phyloP scores from a whole-genome alignment of 2,888 invertebrate genomes.

The Onchidella celtica region DNA sequence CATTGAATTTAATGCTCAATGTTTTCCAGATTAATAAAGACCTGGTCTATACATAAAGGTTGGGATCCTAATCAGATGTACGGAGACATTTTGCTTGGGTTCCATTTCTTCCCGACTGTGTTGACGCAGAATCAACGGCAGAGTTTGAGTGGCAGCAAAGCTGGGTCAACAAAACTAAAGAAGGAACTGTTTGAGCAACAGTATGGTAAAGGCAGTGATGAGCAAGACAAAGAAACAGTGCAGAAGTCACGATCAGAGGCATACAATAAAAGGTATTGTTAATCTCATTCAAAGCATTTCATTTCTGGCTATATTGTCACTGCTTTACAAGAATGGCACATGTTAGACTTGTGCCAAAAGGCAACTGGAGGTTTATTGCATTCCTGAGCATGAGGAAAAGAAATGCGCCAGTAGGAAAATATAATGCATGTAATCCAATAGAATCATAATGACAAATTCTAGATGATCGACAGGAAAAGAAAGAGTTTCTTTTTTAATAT shows the following conservation, averaged over 20 bases:
- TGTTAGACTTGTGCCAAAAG: too few species aligned
- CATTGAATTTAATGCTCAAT: too few species aligned
- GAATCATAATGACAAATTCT: too few species aligned
- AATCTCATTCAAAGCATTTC: too few species aligned
- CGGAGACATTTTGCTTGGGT: constrained; percentile 93
- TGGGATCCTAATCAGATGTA: constrained; percentile 95
- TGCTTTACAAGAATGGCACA: too few species aligned
- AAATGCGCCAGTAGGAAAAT: too few species aligned
- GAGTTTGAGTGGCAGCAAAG: constrained; percentile 31
- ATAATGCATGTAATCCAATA: too few species aligned
- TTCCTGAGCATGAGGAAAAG: too few species aligned
- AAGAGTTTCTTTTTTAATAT: too few species aligned
- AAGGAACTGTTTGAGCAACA: constrained; percentile 6
- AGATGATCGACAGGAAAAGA: too few species aligned
- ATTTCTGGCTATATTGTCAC: too few species aligned
- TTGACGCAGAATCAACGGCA: constrained; percentile 54
- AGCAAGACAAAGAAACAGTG: not conserved
- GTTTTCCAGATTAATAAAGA: constrained; percentile 43
- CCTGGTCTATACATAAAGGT: constrained; percentile 81
- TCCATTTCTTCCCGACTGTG: constrained; percentile 82
- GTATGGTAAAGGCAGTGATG: not conserved
- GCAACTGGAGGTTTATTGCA: too few species aligned
- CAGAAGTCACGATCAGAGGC: not conserved
- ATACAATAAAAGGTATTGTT: not conserved
- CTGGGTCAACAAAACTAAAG: not conserved